Conservation (phyloP, 1,140 invertebrate species). For the Magallana gigas region DNA sequence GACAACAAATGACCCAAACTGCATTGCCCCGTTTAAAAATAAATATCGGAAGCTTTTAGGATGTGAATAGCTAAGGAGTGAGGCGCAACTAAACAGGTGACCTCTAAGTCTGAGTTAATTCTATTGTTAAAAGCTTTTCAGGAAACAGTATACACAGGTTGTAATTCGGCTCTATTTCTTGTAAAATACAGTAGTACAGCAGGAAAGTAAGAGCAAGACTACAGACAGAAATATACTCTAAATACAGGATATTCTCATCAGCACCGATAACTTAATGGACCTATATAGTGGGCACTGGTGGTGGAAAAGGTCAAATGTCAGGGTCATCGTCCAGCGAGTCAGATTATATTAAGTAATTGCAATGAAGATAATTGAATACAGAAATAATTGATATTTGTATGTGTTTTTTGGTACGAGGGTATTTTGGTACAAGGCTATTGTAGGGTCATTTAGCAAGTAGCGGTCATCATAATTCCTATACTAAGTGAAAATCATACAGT, state of each 20-base stretch:
- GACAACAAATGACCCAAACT: neutral
- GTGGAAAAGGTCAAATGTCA: no score
- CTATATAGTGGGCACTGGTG: neutral
- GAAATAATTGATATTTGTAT: no score
- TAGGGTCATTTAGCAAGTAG: neutral
- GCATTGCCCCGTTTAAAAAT: neutral
- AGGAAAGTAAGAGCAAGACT: conserved; percentile 1
- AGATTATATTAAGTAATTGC: no score
- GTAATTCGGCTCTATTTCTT: neutral
- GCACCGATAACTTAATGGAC: neutral
- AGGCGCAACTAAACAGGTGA: conserved; percentile 5
- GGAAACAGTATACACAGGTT: neutral
- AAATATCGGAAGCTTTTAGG: neutral
- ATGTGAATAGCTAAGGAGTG: conserved; percentile 10
- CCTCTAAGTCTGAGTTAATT: neutral
- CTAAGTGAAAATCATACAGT: neutral
- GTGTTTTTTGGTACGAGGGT: no score
- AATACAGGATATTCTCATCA: neutral
- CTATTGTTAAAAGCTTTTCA: neutral
- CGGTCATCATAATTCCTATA: neutral
- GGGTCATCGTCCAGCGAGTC: no score
- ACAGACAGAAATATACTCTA: neutral
- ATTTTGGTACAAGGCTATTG: no score
- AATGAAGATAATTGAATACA: no score
- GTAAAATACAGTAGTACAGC: neutral